phyloP scores from a whole-genome alignment of 2,888 invertebrate species.

The Lepidonotus clava region DNA sequence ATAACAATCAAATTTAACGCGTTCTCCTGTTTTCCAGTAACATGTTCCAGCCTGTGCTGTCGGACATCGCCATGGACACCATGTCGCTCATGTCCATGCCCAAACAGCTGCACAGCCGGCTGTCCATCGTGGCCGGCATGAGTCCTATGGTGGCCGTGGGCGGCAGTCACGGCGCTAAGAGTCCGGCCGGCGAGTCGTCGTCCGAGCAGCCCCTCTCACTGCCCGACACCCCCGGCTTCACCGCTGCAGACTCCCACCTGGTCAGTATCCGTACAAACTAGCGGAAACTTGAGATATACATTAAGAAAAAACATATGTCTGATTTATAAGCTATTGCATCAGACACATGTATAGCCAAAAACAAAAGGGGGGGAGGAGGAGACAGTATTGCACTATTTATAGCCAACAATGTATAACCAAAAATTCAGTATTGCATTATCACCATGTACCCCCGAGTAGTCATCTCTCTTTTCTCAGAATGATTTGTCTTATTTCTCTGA shows the following conservation, averaged over 20 bases:
- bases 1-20: no score
- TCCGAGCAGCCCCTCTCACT: neutral
- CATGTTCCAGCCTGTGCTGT: conserved; percentile 17
- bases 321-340: no score
- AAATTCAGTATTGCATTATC: no score
- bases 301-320: no score
- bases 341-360: neutral
- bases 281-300: no score
- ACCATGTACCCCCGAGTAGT: no score
- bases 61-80: conserved; percentile 49
- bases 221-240: conserved; percentile 21
- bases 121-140: conserved; percentile 38
- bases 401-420: no score
- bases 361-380: no score
- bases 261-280: neutral
- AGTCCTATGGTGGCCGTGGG: conserved; percentile 15
- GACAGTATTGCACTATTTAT: no score
- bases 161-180: conserved; percentile 31
- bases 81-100: conserved; percentile 31
- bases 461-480: no score
- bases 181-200: neutral
- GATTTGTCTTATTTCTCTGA: no score
- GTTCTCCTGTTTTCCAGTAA: conserved; percentile 46
- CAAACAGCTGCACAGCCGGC: conserved; percentile 40
- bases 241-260: conserved; percentile 42